Evolutionary conservation across 2,888 invertebrate species (phyloP).

Genomic region (Ecliptopera silaceata): DNA sequence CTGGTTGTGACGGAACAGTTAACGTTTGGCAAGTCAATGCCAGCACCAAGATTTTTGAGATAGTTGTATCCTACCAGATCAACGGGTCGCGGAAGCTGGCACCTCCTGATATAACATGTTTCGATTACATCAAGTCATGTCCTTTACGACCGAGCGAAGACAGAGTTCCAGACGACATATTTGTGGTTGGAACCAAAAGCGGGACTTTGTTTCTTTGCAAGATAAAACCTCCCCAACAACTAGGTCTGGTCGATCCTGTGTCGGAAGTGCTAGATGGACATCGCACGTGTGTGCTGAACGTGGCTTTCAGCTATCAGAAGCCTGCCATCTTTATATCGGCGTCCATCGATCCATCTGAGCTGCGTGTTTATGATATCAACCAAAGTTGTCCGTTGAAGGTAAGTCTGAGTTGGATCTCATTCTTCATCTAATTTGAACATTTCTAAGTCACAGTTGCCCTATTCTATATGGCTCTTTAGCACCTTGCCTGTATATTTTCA

Average conservation of each 20-base stretch:
- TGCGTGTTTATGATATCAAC: constrained; percentile 63
- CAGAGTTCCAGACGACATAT: constrained; percentile 56
- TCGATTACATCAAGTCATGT: constrained; percentile 63
- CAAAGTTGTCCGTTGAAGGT: constrained; percentile 66
- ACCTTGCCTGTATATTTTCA: too few species aligned
- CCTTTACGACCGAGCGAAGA: constrained; percentile 58
- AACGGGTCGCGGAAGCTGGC: constrained; percentile 54
- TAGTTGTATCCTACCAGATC: constrained; percentile 54
- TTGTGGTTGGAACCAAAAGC: constrained; percentile 63
- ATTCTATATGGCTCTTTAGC: too few species aligned
- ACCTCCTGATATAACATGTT: constrained; percentile 62
- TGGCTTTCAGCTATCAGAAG: constrained; percentile 60
- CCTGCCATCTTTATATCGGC: constrained; percentile 63
- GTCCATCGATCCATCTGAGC: constrained; percentile 68
- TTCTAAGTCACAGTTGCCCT: too few species aligned
- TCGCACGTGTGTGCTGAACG: constrained; percentile 57
- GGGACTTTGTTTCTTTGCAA: constrained; percentile 62
- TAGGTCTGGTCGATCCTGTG: constrained; percentile 54
- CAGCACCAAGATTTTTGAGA: constrained; percentile 57
- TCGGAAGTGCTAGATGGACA: constrained; percentile 58
- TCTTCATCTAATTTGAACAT: too few species aligned
- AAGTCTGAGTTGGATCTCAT: too few species aligned
- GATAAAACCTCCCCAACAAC: constrained; percentile 41
- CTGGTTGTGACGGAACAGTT: constrained; percentile 55
- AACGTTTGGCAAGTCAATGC: constrained; percentile 70